Base-by-base conservation (phyloP, 2,797 vertebrate species). In the Sebastes goodei region DNA sequence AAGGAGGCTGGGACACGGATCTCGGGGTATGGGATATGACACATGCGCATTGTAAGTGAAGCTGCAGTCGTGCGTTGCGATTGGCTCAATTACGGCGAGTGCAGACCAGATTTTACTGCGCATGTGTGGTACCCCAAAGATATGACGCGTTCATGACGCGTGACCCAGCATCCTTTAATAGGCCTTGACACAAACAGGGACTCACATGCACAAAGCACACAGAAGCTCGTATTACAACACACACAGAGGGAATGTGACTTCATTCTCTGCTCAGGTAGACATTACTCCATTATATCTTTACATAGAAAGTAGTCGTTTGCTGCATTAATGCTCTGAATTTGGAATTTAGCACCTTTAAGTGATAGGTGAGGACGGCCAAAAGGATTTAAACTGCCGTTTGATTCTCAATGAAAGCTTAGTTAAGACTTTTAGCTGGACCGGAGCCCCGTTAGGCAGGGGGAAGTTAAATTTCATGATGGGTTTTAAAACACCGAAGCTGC, bases 351-450 rank as follows among this genome's bases (percentile, higher is more conserved):
- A 29, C 14, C 27, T 29, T 57, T 14, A 21, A 15, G 29, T 52
- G 49, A 52, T 25, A 2, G 20, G 32, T 49, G 10, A 46, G 53
- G 15, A 68, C 61, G 35, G 23, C 33, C 9, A 14, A 59, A 69
- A 66, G 1, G 4, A 49, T 66, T 76, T 27, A 20, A 78, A 64
- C 61, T 29, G 59, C 6, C 10, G 6, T 32, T 55, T 60, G 42
- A 71, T 57, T 27, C 71, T 14, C 12, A 74, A 38, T 73, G 4
- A 61, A 83, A 76, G 25, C 63, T 52, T 30, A 67, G 46, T 29
- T 32, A 55, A 76, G 35, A 69, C 46, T 46, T 60, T 75, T 29
- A 49, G 62, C 32, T 53, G 4, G 10, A 71, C 70, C 27, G 17
- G 12, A 74, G 67, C 12, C 32, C 60, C 4, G 2, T 71, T 49